phyloP scores from a whole-genome alignment of 2,797 vertebrate species.

The Percopsis omiscomaycus region DNA sequence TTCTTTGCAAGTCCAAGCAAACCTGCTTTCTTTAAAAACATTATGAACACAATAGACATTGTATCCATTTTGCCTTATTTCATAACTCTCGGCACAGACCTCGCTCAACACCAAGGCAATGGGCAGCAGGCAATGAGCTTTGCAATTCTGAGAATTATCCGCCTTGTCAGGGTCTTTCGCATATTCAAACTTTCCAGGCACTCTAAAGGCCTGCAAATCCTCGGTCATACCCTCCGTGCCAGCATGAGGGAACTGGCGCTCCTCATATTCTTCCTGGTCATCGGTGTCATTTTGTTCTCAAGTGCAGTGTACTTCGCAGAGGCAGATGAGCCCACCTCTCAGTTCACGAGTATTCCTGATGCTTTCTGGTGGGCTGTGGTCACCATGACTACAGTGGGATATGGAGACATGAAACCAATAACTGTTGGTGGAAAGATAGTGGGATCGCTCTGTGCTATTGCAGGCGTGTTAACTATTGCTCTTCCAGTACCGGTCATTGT shows the following conservation, averaged over 20 bases:
- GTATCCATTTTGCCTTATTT: constrained; percentile 99
- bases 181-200: constrained; percentile 98
- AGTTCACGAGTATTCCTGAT: constrained; percentile 99
- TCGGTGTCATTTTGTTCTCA: constrained; percentile 97
- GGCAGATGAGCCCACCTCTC: constrained; percentile 92
- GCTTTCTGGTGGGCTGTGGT: constrained; percentile 99
- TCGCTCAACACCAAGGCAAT: constrained; percentile 88
- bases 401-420: constrained; percentile 99
- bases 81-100: constrained; percentile 96
- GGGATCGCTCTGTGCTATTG: constrained; percentile 97
- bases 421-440: constrained; percentile 98
- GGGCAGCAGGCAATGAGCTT: constrained; percentile 97
- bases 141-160: constrained; percentile 96
- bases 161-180: constrained; percentile 94
- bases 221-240: constrained; percentile 94
- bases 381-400: constrained; percentile 99
- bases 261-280: constrained; percentile 98
- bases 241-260: constrained; percentile 98
- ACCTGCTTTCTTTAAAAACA: constrained; percentile 93
- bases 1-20: constrained; percentile 97
- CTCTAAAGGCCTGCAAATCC: constrained; percentile 98
- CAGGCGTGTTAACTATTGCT: constrained; percentile 97
- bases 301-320: constrained; percentile 98
- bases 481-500: constrained; percentile 98
- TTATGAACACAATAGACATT: constrained; percentile 99